Base-by-base conservation (phyloP, 2,113 vertebrate species). In the Carassius carassius region DNA sequence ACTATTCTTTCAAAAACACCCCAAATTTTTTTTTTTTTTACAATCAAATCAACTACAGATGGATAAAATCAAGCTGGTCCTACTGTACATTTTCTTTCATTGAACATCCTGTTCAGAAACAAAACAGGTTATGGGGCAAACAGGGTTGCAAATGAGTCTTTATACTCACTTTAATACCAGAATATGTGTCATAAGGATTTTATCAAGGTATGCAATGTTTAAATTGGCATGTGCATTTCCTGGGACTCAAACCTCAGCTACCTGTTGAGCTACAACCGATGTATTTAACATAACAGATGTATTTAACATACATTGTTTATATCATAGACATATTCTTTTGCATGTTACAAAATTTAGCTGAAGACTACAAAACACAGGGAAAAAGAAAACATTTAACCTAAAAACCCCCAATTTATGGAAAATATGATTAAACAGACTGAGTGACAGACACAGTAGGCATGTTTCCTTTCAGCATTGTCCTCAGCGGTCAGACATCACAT, bases 391-490 rank as follows among this genome's bases (percentile, higher is more conserved):
- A 62, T 58, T 47, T 16, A 23, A 70, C 29, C 37, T 54, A 14
- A 75, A 29, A 80, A 80, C 47, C 51, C 76, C 29, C 47, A 47
- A 72, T 54, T 47, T 56, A 25, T 69, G 25, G 56, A 41, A 78
- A 35, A 72, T 76, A 76, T 78, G 74, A 77, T 65, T 67, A 37
- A 49, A 35, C 62, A 37, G 69, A 83, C 47, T 37, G 29, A 12
- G 35, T 72, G 60, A 78, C 58, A 79, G 58, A 79, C 49, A 78
- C 29, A 78, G 63, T 49, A 83, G 35, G 17, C 49, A 58, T n/a
- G 13, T 58, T 49, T 76, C 47, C 12, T 77, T 63, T 79, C 13
- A 79, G 23, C 14, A 62, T 41, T 79, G 35, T 79, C 58, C 58
- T 63, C 2, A 62, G 77, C 44, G 37, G 77, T 79, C 58, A 63